Base-by-base conservation (phyloP, 2,888 invertebrate species). In the Embidobia sp. region DNA sequence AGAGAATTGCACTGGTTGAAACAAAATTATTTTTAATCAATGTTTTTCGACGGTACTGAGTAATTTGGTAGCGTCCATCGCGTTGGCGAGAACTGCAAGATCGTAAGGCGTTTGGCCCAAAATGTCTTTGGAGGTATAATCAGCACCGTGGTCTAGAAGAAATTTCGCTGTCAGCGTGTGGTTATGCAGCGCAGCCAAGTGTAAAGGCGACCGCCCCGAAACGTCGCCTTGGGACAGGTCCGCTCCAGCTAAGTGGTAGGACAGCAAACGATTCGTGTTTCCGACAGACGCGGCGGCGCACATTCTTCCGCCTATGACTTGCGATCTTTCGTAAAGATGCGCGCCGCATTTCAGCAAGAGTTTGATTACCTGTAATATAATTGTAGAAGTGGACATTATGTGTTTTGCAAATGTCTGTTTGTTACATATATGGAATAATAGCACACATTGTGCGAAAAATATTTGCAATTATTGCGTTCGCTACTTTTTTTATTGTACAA, bases 311-410 rank as follows among this genome's bases (percentile, higher is more conserved):
- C 93, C 94, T 0, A 95, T 88, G 0, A 91, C 89, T 19, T 91
- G 90, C 0, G 91, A 89, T 0, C 92, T 91, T 5, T 91, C 91
- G 0, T 92, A 92, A 15, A 96, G 87, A 82, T 95, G 94, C 0
- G 96, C 96, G 0, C 97, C 97, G 80, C 95, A 95, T 81, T 93
- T 91, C 7, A 93, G 89, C 0, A 97, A 90, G 1, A 95, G 80
- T 15, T 91, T 89, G 55, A 97, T 95, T 6, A 94, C 79, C 89
- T 89, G 37, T 0, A 79, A 69, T 0, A 31, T 26, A n/a, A n/a
- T n/a, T n/a, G n/a, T n/a, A n/a, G n/a, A n/a, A n/a, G n/a, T n/a
- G n/a, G n/a, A n/a, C n/a, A n/a, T n/a, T n/a, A n/a, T n/a, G n/a
- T n/a, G n/a, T n/a, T n/a, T n/a, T n/a, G n/a, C n/a, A n/a, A n/a